These are phyloP conservation scores for Heliothis virescens DNA, from an alignment of 1,140 invertebrate species.

Conservation along the genomic window DNA sequence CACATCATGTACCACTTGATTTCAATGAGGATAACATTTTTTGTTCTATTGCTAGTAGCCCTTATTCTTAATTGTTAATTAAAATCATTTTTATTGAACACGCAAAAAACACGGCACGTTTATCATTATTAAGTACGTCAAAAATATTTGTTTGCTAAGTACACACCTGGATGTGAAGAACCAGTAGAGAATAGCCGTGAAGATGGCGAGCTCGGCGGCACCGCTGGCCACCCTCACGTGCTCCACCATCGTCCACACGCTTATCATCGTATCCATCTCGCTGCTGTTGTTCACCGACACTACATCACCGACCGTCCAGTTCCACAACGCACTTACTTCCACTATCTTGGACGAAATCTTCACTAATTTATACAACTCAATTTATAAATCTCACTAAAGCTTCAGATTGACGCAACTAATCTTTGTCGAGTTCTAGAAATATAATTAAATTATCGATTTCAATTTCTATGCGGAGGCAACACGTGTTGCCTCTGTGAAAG, in stretches of 20 bases:
- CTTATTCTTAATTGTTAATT: too few species aligned
- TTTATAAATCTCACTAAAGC: slow-evolving; percentile 8
- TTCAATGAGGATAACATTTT: too few species aligned
- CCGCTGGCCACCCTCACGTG: slow-evolving; percentile 80
- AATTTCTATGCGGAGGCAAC: slow-evolving; percentile 23
- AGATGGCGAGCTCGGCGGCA: slow-evolving; percentile 80
- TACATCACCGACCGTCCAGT: slow-evolving; percentile 74
- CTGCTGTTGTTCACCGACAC: slow-evolving; percentile 63
- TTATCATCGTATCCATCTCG: slow-evolving; percentile 76
- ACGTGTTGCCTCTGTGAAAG: slow-evolving; percentile 39
- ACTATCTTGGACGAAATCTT: slow-evolving; percentile 62
- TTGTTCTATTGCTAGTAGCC: too few species aligned
- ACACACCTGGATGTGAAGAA: slow-evolving; percentile 85
- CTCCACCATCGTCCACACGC: slow-evolving; percentile 79
- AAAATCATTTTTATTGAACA: too few species aligned
- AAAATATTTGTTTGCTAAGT: background rate
- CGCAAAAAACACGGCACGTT: too few species aligned
- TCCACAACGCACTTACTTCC: slow-evolving; percentile 60
- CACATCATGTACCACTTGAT: too few species aligned
- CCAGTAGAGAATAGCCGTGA: slow-evolving; percentile 84
- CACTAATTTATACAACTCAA: slow-evolving; percentile 30
- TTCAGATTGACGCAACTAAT: slow-evolving; percentile 28
- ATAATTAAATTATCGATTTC: slow-evolving; percentile 32
- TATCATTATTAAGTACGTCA: too few species aligned
- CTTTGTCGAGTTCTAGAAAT: slow-evolving; percentile 33